phyloP scores from a whole-genome alignment of 2,113 vertebrate species.

The Otocyon megalotis region DNA sequence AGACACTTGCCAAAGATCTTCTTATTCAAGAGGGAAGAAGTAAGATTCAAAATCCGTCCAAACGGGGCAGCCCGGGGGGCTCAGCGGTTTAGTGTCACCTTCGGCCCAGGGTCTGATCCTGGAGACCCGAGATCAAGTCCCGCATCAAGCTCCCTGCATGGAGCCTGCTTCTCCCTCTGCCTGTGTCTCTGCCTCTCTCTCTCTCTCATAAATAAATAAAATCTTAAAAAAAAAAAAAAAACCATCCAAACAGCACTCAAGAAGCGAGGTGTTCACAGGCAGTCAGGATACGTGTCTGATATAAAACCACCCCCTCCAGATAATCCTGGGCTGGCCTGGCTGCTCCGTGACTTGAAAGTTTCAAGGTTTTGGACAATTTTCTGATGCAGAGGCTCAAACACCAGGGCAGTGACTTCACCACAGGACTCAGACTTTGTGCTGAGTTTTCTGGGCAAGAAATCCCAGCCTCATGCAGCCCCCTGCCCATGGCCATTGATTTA shows the following conservation, averaged over 20 bases:
- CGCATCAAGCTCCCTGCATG: too few species aligned
- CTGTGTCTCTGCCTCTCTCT: too few species aligned
- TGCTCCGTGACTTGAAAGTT: neutral
- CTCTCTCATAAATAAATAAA: too few species aligned
- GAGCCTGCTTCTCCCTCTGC: too few species aligned
- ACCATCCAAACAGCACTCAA: fast-evolving
- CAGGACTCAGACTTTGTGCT: neutral
- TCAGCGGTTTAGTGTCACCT: too few species aligned
- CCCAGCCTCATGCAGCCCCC: neutral
- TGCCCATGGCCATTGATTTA: too few species aligned
- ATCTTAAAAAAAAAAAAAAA: too few species aligned
- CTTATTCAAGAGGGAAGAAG: neutral
- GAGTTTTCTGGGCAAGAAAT: neutral
- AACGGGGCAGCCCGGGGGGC: too few species aligned
- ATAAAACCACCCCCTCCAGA: neutral
- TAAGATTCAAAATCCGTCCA: too few species aligned
- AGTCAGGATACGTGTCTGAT: fast-evolving
- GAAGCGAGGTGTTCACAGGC: neutral
- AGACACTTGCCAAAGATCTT: neutral
- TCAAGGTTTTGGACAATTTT: neutral
- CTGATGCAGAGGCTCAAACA: neutral
- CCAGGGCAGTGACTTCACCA: neutral
- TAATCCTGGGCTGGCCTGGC: fast-evolving
- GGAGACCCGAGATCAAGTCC: too few species aligned
- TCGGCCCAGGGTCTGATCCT: too few species aligned